phyloP scores from a whole-genome alignment of 2,888 invertebrate genomes.

The Pandemis cinnamomeana region DNA sequence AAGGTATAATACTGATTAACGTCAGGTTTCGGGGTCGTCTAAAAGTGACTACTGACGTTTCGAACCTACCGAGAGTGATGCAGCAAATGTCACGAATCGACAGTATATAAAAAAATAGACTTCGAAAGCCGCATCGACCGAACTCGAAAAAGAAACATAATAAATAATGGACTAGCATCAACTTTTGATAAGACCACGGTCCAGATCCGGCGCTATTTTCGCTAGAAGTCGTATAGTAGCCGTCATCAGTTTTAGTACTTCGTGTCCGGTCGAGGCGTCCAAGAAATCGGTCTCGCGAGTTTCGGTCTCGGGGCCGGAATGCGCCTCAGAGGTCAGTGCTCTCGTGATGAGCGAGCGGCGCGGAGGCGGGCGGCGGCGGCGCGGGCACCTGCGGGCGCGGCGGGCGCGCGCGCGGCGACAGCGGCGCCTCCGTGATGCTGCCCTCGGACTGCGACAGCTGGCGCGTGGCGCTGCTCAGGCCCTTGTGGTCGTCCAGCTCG shows the following conservation, averaged over 20 bases:
- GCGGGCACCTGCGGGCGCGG: slow-evolving; percentile 65
- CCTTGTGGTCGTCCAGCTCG: slow-evolving; percentile 71
- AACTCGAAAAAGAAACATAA: not conserved
- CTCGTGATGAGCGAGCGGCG: slow-evolving; percentile 53
- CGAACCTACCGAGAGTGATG: not conserved
- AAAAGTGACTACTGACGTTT: slow-evolving; percentile 5
- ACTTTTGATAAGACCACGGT: not conserved
- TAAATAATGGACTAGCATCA: slow-evolving; percentile 7
- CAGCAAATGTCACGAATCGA: not conserved
- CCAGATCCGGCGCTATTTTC: not conserved
- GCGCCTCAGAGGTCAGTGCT: slow-evolving; percentile 70
- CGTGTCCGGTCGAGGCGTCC: not conserved
- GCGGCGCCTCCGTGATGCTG: slow-evolving; percentile 64
- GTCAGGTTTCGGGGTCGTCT: slow-evolving; percentile 2
- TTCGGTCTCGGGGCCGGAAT: slow-evolving; percentile 30
- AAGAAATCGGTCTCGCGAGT: slow-evolving; percentile 10
- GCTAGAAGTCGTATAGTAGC: not conserved
- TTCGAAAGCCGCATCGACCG: not conserved
- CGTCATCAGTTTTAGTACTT: not conserved
- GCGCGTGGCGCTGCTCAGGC: slow-evolving; percentile 69
- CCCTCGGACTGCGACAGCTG: slow-evolving; percentile 85
- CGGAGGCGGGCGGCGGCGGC: slow-evolving; percentile 45
- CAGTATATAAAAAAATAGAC: not conserved
- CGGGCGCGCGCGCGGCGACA: slow-evolving; percentile 65
- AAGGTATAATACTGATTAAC: slow-evolving; percentile 37